Evolutionary conservation across 1,140 invertebrate species (phyloP).

Genomic region (Frieseomelitta varia): DNA sequence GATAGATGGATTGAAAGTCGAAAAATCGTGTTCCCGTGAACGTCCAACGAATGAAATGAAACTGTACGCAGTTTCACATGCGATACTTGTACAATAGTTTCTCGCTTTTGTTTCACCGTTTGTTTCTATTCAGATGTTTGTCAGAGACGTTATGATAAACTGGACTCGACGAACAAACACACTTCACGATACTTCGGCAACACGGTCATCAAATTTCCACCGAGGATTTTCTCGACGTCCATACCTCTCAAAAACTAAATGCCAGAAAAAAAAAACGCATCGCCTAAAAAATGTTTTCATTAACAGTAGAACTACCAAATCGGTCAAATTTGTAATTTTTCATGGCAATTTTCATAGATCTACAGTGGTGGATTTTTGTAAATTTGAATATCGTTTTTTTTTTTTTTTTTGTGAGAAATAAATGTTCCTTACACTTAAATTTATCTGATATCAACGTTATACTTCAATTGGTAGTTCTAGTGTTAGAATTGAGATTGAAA

Average conservation of each 20-base stretch:
- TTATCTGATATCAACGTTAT: too few relatives aligned
- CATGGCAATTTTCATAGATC: too few relatives aligned
- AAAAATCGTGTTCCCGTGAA: neutral
- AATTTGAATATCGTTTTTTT: too few relatives aligned
- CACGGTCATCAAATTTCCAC: neutral
- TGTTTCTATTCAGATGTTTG: neutral
- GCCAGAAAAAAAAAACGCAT: neutral
- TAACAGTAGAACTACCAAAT: too few relatives aligned
- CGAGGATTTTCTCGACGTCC: neutral
- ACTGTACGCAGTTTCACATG: neutral
- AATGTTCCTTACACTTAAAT: neutral
- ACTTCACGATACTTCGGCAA: neutral
- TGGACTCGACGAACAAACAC: constrained; percentile 19
- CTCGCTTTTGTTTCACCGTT: neutral
- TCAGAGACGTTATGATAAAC: neutral
- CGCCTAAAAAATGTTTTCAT: too few relatives aligned
- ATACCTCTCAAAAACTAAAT: neutral
- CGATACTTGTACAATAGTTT: neutral
- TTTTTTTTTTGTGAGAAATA: too few relatives aligned
- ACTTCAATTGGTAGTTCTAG: too few relatives aligned
- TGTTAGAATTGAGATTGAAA: neutral
- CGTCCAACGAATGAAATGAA: neutral
- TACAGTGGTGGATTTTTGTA: too few relatives aligned
- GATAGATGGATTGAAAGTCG: neutral
- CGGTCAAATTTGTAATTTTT: too few relatives aligned